These are phyloP conservation scores for Ctenomys sociabilis DNA, from an alignment of 2,113 vertebrate genomes.

Conservation along the genomic window DNA sequence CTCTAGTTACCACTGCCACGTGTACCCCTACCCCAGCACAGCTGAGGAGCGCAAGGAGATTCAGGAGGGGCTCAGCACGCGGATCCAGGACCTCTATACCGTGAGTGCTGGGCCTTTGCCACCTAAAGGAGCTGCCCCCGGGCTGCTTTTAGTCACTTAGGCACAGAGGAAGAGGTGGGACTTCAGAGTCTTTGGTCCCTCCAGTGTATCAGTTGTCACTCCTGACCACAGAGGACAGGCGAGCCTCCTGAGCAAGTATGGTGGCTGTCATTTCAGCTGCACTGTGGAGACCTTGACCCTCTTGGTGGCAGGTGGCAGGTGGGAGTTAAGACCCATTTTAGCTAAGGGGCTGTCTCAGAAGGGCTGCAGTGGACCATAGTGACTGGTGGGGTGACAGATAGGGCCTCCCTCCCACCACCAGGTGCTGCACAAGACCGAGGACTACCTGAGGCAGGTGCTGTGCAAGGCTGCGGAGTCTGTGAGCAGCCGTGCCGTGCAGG, in stretches of 20 bases:
- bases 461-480: slow-evolving; percentile 94
- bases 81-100: slow-evolving; percentile 95
- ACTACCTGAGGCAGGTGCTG: slow-evolving; percentile 95
- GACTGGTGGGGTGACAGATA: background rate
- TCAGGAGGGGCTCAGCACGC: slow-evolving; percentile 92
- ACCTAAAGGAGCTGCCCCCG: too few species aligned
- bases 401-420: slow-evolving; percentile 70
- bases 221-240: too few species aligned
- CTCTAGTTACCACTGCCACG: slow-evolving; percentile 94
- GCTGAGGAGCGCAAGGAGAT: slow-evolving; percentile 92
- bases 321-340: background rate
- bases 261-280: background rate
- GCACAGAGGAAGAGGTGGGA: background rate
- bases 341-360: background rate
- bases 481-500: slow-evolving; percentile 93
- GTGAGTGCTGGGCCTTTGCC: slow-evolving; percentile 83
- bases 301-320: background rate
- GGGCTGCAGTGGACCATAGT: background rate
- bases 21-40: slow-evolving; percentile 95
- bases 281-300: too few species aligned
- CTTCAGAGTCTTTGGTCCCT: background rate
- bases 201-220: background rate
- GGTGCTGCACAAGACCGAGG: slow-evolving; percentile 96
- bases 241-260: background rate
- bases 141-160: background rate